Evolutionary conservation across 2,113 vertebrate species (phyloP).

Genomic region (Pogona vitticeps): DNA sequence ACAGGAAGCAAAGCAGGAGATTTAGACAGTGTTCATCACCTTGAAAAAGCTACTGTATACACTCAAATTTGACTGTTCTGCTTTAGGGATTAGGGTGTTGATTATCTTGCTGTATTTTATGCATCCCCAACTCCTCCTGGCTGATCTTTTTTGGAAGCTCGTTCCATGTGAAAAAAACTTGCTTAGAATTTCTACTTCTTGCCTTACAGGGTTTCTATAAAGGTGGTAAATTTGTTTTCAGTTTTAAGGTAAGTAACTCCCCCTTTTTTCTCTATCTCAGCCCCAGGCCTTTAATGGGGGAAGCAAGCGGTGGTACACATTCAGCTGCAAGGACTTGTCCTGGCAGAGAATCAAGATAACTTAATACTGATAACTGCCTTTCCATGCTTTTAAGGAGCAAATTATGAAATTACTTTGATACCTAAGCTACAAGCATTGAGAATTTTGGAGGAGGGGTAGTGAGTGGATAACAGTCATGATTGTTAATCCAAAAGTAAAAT

Average conservation of each 20-base stretch:
- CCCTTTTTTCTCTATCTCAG: not conserved
- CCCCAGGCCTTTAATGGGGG: not conserved
- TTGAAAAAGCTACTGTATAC: not conserved
- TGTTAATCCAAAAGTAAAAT: not conserved
- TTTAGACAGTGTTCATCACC: not conserved
- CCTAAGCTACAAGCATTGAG: not conserved
- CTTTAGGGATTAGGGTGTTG: not conserved
- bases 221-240: constrained; percentile 94
- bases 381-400: not conserved
- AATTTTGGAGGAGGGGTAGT: too few relatives aligned
- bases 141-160: not conserved
- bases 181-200: constrained; percentile 10
- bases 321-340: not conserved
- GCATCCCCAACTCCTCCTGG: not conserved
- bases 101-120: not conserved
- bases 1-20: not conserved
- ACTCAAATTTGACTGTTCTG: not conserved
- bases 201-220: constrained; percentile 89
- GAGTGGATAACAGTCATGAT: not conserved
- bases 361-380: not conserved
- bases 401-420: not conserved
- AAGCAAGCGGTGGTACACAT: not conserved
- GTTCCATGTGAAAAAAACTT: too few relatives aligned
- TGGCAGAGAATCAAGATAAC: not conserved
- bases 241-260: constrained; percentile 89